Conservation (phyloP, 2,113 vertebrate species). For the Saccopteryx bilineata region DNA sequence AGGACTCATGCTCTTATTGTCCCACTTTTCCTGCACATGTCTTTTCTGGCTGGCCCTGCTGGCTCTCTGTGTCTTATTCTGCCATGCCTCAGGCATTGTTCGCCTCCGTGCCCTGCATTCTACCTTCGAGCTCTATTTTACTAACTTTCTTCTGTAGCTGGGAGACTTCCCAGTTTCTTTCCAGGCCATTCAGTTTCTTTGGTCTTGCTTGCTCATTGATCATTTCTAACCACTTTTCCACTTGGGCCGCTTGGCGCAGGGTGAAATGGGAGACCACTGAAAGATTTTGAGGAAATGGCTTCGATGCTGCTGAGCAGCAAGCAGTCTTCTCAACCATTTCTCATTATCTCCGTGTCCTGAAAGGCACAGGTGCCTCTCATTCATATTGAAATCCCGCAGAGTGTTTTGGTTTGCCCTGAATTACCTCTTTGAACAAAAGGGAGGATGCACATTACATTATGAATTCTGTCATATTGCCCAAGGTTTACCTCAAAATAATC, state of each 20-base stretch:
- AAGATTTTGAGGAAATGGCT: slow-evolving; percentile 71
- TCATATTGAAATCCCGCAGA: slow-evolving; percentile 53
- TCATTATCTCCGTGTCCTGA: slow-evolving; percentile 11
- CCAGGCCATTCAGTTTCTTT: slow-evolving; percentile 75
- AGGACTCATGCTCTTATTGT: background rate
- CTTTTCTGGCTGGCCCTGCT: slow-evolving; percentile 30
- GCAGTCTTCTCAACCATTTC: slow-evolving; percentile 22
- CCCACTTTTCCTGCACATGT: slow-evolving; percentile 66
- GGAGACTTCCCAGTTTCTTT: slow-evolving; percentile 77
- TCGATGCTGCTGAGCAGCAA: background rate
- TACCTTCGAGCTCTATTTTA: slow-evolving; percentile 69
- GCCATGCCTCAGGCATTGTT: slow-evolving; percentile 19
- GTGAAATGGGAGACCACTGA: slow-evolving; percentile 59
- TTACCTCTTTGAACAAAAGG: slow-evolving; percentile 25
- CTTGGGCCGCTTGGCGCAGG: slow-evolving; percentile 54
- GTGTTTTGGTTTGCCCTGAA: slow-evolving; percentile 49
- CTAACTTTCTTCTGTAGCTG: slow-evolving; percentile 73
- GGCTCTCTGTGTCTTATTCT: background rate
- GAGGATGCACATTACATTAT: background rate
- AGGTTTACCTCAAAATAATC: slow-evolving; percentile 17
- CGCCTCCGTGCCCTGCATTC: slow-evolving; percentile 74
- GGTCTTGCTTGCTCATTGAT: slow-evolving; percentile 77
- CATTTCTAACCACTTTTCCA: slow-evolving; percentile 72
- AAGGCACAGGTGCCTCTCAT: slow-evolving; percentile 61
- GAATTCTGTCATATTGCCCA: slow-evolving; percentile 40